These are phyloP conservation scores for Eulemur albifrons DNA, from an alignment of 2,797 vertebrate genomes.

Conservation along the genomic window DNA sequence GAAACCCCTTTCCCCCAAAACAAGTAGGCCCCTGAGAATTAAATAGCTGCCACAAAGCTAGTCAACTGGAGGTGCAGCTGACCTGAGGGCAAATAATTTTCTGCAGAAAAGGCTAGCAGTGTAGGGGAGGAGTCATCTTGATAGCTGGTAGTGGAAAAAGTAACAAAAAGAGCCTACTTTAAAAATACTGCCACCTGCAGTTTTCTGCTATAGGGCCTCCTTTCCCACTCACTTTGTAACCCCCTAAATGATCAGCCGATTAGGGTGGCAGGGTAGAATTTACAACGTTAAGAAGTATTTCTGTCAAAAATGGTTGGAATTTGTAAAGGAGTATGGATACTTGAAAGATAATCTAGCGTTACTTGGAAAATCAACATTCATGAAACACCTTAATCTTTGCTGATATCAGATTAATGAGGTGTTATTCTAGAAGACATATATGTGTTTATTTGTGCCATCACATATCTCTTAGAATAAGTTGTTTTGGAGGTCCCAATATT, in stretches of 20 bases:
- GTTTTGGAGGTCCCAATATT: neutral
- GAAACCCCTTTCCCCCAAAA: neutral
- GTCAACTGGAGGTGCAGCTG: neutral
- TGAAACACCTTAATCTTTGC: slow-evolving; percentile 29
- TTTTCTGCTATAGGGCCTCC: neutral
- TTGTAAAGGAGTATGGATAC: neutral
- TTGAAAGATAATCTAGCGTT: slow-evolving; percentile 35
- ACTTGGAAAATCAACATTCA: neutral
- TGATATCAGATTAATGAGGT: neutral
- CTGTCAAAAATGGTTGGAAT: neutral
- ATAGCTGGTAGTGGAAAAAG: neutral
- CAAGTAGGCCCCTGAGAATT: neutral
- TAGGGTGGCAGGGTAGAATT: neutral
- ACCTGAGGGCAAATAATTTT: neutral
- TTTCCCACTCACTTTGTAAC: neutral
- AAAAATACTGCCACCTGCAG: neutral
- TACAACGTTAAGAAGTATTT: neutral
- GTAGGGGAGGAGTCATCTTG: neutral
- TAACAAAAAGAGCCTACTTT: neutral
- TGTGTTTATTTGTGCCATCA: neutral
- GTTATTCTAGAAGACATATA: neutral
- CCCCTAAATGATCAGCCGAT: neutral
- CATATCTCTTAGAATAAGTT: slow-evolving; percentile 5
- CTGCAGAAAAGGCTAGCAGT: neutral
- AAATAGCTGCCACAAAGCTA: neutral